phyloP scores from a whole-genome alignment of 2,797 vertebrate genomes.

The Leontocebus nigricollis region DNA sequence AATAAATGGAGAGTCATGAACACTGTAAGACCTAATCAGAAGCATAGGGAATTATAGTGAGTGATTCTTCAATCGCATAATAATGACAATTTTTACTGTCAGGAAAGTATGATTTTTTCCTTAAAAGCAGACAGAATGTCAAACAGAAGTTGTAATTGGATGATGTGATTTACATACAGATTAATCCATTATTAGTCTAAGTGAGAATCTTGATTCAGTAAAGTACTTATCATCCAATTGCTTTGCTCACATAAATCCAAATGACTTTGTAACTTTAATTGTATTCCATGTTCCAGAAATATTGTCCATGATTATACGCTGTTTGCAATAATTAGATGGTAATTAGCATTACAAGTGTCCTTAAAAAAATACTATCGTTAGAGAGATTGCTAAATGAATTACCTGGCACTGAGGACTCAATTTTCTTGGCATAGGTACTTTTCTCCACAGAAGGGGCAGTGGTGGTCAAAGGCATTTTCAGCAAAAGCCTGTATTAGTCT shows the following conservation, averaged over 20 bases:
- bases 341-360: constrained; percentile 68
- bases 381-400: constrained; percentile 62
- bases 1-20: not conserved
- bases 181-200: constrained; percentile 79
- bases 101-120: not conserved
- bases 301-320: constrained; percentile 71
- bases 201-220: constrained; percentile 77
- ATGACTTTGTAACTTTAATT: constrained; percentile 70
- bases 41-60: constrained; percentile 16
- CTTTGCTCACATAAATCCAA: constrained; percentile 72
- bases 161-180: constrained; percentile 81
- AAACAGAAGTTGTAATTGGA: constrained; percentile 75
- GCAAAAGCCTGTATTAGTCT: not conserved
- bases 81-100: not conserved
- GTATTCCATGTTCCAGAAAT: constrained; percentile 65
- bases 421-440: constrained; percentile 62
- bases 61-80: constrained; percentile 21
- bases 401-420: constrained; percentile 41
- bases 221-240: constrained; percentile 75
- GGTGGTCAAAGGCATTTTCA: constrained; percentile 33
- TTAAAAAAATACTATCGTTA: constrained; percentile 70
- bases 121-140: constrained; percentile 71
- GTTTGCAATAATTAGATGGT: constrained; percentile 78
- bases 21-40: constrained; percentile 3
- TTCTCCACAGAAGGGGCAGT: constrained; percentile 55